phyloP scores from a whole-genome alignment of 2,888 invertebrate species.

The Gisinianus flammeolus region DNA sequence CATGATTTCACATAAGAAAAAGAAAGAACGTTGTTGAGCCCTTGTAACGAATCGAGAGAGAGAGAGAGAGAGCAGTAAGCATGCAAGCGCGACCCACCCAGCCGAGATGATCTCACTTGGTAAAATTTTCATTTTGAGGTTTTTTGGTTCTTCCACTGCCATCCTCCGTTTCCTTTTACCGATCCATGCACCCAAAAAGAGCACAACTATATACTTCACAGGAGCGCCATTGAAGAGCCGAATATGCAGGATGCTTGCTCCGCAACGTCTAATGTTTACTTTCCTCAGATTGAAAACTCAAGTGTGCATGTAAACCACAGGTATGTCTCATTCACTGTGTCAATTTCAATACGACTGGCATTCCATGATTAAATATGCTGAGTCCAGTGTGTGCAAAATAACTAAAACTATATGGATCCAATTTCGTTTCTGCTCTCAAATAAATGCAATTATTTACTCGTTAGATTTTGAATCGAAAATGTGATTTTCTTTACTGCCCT shows the following conservation, averaged over 20 bases:
- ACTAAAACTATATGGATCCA: too few relatives aligned
- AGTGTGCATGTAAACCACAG: background rate
- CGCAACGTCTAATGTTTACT: background rate
- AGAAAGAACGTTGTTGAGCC: background rate
- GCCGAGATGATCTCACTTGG: slow-evolving; percentile 50
- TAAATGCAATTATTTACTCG: too few relatives aligned
- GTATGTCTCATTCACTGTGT: background rate
- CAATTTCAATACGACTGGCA: background rate
- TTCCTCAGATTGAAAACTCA: background rate
- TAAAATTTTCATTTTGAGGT: slow-evolving; percentile 56
- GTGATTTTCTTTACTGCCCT: too few relatives aligned
- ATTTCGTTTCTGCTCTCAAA: too few relatives aligned
- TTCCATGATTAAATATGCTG: background rate
- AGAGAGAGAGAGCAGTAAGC: slow-evolving; percentile 14
- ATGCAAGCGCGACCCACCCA: slow-evolving; percentile 11
- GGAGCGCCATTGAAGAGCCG: background rate
- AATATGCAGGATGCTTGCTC: background rate
- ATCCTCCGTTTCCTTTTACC: slow-evolving; percentile 21
- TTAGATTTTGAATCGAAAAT: too few relatives aligned
- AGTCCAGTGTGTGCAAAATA: too few relatives aligned
- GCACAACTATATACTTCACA: background rate
- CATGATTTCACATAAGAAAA: slow-evolving; percentile 25
- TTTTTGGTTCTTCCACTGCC: slow-evolving; percentile 44
- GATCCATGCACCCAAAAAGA: background rate
- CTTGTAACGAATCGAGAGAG: background rate